Conservation (phyloP, 1,140 invertebrate species). For the Sipha flava region DNA sequence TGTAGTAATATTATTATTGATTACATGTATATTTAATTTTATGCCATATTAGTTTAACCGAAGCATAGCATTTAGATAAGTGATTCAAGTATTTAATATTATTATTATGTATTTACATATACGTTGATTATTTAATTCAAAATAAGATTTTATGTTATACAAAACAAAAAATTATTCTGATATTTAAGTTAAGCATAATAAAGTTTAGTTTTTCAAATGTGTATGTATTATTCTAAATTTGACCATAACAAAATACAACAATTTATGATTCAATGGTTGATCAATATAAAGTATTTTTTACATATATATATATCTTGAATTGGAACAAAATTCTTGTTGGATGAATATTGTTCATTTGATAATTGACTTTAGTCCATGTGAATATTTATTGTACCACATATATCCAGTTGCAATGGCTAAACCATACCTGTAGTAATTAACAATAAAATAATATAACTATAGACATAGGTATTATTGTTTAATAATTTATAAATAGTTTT, state of each 20-base stretch:
- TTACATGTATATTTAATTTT: neutral
- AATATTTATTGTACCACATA: constrained; percentile 39
- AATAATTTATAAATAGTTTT: too few relatives aligned
- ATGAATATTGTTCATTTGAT: neutral
- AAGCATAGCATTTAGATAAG: neutral
- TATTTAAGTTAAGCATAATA: neutral
- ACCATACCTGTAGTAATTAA: constrained; percentile 37
- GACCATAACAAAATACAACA: neutral
- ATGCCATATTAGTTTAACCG: neutral
- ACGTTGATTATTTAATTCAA: neutral
- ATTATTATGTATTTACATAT: too few relatives aligned
- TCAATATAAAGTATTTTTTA: neutral
- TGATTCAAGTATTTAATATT: neutral
- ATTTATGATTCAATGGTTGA: neutral
- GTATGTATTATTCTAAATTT: neutral
- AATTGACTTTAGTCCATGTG: neutral
- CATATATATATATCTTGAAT: neutral
- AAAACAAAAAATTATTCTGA: neutral
- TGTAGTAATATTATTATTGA: neutral
- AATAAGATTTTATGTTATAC: neutral
- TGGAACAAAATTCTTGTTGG: neutral
- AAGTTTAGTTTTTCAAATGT: neutral
- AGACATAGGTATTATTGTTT: too few relatives aligned
- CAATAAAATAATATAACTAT: neutral
- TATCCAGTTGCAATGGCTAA: constrained; percentile 36